Conservation (phyloP, 1,140 invertebrate genomes). For the Acarapis woodi region DNA sequence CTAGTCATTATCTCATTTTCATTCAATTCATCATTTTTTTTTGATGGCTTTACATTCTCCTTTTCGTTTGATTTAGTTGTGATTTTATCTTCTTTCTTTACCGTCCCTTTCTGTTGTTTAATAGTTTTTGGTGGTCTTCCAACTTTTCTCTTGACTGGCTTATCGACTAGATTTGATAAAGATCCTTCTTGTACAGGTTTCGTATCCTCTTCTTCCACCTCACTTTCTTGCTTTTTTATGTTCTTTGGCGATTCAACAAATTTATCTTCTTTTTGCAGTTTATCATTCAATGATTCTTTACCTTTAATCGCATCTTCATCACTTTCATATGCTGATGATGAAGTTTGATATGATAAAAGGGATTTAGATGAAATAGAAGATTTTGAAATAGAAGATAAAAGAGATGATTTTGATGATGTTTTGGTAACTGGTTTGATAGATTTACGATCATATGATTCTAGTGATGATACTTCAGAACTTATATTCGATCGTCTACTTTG, state of each 20-base stretch:
- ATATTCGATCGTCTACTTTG: no score
- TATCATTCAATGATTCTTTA: background rate
- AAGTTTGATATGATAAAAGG: background rate
- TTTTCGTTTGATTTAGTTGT: background rate
- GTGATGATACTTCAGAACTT: no score
- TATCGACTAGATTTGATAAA: no score
- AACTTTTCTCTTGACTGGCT: no score
- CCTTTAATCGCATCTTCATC: background rate
- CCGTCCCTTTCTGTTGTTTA: background rate
- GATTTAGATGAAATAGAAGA: background rate
- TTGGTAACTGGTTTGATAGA: background rate
- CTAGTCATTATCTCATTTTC: background rate
- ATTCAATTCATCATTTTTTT: background rate
- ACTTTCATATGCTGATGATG: background rate
- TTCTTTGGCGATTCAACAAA: background rate
- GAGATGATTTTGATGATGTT: background rate
- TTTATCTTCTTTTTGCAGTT: background rate
- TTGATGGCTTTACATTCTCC: background rate
- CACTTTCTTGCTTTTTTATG: background rate
- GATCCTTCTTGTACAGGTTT: no score
- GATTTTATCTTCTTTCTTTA: background rate
- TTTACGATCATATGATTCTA: background rate
- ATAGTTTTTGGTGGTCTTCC: background rate
- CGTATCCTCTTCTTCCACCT: background rate
- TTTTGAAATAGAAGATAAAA: background rate